Percentiles rank a stretch among this genome's conserved stretches.
These are phyloP conservation scores for Heliopora coerulea DNA, from an alignment of 92 coral and sea anemone genomes.

Conservation along the genomic window DNA sequence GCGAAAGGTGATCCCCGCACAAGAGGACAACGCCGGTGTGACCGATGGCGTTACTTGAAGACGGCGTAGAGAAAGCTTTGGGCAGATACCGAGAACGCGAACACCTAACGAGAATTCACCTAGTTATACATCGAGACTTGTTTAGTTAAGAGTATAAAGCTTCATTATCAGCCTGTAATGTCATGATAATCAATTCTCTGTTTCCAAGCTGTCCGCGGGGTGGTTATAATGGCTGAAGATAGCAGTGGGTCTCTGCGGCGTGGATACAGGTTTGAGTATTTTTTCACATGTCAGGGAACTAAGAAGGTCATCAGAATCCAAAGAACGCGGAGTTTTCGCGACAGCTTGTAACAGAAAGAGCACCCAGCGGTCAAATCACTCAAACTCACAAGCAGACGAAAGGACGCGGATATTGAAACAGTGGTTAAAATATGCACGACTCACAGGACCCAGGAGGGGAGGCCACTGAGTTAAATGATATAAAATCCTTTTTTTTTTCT, in stretches of 20 bases:
- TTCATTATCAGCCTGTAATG: slow-evolving; percentile 28
- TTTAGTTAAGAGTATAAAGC: slow-evolving; percentile 33
- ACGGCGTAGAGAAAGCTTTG: neutral
- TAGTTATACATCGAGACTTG: neutral
- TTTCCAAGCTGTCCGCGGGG: slow-evolving; percentile 26
- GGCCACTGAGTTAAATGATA: neutral
- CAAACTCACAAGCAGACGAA: slow-evolving; percentile 9
- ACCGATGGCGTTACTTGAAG: neutral
- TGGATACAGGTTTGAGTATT: neutral
- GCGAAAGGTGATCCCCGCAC: neutral
- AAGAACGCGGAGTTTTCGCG: neutral
- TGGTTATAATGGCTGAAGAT: slow-evolving; percentile 27
- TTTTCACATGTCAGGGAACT: neutral
- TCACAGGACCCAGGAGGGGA: slow-evolving; percentile 12
- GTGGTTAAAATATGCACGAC: slow-evolving; percentile 5
- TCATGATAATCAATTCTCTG: slow-evolving; percentile 33
- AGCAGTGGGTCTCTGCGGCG: neutral
- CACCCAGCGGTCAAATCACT: neutral
- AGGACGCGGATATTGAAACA: neutral
- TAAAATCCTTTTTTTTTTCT: too few relatives aligned
- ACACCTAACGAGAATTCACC: neutral
- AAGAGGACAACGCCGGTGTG: neutral
- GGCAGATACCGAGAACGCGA: neutral
- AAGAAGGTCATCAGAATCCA: neutral
- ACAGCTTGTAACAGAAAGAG: neutral